Conservation (phyloP, 2,797 vertebrate genomes). For the Apogon talboti region DNA sequence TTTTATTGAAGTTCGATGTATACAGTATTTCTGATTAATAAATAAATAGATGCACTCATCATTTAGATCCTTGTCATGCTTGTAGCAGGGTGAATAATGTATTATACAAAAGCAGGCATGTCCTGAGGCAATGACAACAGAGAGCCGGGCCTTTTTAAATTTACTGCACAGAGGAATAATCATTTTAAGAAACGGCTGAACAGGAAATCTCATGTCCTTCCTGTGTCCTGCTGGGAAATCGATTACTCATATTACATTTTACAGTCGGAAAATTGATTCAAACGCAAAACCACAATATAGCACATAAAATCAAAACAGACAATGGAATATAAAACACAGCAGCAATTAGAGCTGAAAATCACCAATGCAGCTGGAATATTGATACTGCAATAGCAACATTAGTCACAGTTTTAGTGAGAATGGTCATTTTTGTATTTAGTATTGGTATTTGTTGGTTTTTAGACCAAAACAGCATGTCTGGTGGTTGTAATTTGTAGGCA, state of each 20-base stretch:
- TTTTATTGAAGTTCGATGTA: slow-evolving; percentile 65
- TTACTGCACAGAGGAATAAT: slow-evolving; percentile 39
- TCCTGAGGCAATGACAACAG: slow-evolving; percentile 35
- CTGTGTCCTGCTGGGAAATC: slow-evolving; percentile 34
- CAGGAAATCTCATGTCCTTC: slow-evolving; percentile 40
- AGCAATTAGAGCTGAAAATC: no score
- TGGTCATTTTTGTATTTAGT: no score
- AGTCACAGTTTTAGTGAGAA: no score
- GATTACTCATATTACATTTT: slow-evolving; percentile 18
- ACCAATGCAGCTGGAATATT: no score
- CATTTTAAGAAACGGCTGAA: slow-evolving; percentile 17
- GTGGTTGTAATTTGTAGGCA: no score
- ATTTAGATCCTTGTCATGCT: slow-evolving; percentile 51
- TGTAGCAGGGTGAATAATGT: slow-evolving; percentile 52
- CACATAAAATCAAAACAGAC: not conserved
- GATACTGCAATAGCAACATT: no score
- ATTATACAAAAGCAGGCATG: slow-evolving; percentile 35
- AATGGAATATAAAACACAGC: no score
- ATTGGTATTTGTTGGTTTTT: no score
- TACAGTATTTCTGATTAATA: slow-evolving; percentile 69
- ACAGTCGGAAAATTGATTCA: slow-evolving; percentile 30
- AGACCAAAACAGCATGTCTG: no score
- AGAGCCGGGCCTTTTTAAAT: slow-evolving; percentile 23
- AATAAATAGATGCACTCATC: slow-evolving; percentile 62
- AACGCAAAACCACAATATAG: slow-evolving; percentile 1